phyloP scores from a whole-genome alignment of 1,140 invertebrate species.

The Ceratosolen solmsi region DNA sequence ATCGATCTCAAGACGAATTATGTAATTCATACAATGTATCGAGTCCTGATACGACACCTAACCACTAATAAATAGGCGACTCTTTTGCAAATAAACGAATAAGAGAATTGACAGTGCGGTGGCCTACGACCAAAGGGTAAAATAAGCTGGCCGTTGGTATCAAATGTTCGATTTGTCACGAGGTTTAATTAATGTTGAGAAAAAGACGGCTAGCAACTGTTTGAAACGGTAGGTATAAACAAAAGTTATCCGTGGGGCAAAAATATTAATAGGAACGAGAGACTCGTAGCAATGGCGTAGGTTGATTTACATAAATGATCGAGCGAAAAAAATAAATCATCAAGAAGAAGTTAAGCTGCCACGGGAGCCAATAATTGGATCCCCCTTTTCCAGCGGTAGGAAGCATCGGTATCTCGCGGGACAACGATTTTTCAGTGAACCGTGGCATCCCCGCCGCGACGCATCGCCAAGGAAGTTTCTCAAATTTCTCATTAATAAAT shows the following conservation, averaged over 20 bases:
- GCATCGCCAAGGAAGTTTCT: not conserved
- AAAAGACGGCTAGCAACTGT: too few relatives aligned
- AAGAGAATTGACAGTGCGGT: not conserved
- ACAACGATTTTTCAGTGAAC: not conserved
- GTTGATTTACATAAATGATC: not conserved
- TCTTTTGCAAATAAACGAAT: not conserved
- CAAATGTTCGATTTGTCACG: not conserved
- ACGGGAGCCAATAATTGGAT: not conserved
- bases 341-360: not conserved
- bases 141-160: not conserved
- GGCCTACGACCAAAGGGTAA: too few relatives aligned
- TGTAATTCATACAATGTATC: too few relatives aligned
- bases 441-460: not conserved
- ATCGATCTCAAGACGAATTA: too few relatives aligned
- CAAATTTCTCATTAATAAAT: constrained; percentile 18
- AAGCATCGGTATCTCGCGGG: not conserved
- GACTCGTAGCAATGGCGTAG: not conserved
- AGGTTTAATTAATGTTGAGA: not conserved
- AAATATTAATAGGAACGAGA: not conserved
- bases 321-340: not conserved
- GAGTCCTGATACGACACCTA: too few relatives aligned
- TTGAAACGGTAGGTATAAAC: not conserved
- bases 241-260: not conserved
- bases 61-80: not conserved
- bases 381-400: not conserved